A percentile compares a stretch with the other conserved stretches of the same genome.
Evolutionary conservation across 2,797 vertebrate genomes (phyloP).

Genomic region (Acanthiza pusilla): DNA sequence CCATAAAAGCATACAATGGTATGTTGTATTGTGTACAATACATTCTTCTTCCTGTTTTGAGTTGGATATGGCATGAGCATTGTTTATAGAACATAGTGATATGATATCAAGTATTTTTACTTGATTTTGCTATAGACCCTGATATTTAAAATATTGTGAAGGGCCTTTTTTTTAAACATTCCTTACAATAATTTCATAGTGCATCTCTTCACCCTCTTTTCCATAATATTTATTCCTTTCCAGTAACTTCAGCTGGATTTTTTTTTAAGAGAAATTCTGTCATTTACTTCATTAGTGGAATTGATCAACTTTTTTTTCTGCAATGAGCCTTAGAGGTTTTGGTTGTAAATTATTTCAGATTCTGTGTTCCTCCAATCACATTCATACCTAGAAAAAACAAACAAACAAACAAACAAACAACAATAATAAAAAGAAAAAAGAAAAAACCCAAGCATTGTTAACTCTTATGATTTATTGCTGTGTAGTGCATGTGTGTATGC

Average conservation of each 20-base stretch:
- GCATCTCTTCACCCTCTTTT: not conserved
- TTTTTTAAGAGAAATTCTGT: not conserved
- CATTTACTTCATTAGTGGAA: not conserved
- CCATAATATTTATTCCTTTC: not conserved
- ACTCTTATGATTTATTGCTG: not conserved
- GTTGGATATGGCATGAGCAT: not conserved
- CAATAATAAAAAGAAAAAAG: no score
- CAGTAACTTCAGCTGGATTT: not conserved
- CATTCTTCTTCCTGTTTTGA: not conserved
- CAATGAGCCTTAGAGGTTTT: not conserved
- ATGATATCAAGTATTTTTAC: not conserved
- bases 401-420: not conserved
- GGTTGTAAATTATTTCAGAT: not conserved
- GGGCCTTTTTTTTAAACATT: not conserved
- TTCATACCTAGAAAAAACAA: not conserved
- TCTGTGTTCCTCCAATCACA: not conserved
- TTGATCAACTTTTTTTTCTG: not conserved
- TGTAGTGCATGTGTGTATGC: not conserved
- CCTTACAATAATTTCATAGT: not conserved
- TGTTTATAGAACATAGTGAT: not conserved
- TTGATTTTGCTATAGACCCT: not conserved
- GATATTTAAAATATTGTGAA: not conserved
- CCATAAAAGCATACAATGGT: accelerated
- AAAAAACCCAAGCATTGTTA: not conserved
- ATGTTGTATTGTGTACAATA: not conserved